Base-by-base conservation (phyloP, 1,140 invertebrate species). In the Rhyacophila brunnea region DNA sequence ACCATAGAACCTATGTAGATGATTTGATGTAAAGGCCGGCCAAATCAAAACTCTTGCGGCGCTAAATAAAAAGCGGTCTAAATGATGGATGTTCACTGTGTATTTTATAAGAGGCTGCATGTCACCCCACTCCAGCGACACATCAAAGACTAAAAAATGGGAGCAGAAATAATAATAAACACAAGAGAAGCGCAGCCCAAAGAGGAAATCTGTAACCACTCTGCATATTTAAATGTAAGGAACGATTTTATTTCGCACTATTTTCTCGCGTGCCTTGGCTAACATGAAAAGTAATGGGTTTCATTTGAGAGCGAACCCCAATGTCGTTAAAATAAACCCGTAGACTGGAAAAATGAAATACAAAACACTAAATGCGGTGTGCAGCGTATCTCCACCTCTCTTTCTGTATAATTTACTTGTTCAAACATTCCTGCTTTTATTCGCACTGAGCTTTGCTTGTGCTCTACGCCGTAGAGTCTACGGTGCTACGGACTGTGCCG, bases 271-370 rank as follows among this genome's bases (percentile, higher is more conserved):
- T 38, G 43, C 54, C 44, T 56, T 38, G 44, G 54, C 43, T 48
- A 56, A 56, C 54, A 56, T 56, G 54, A 56, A 56, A 56, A 56
- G 28, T 56, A 56, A 56, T 56, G 54, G 44, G 20, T 56, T 56
- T 48, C 54, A 56, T 56, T 56, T 48, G 54, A 48, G 54, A 15
- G 18, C 54, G 32, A 45, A 15, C 47, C 46, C 47, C 47, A 49
- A 58, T 58, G 56, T 58, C 56, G 47, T 58, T 58, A 51, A 58
- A 58, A 58, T 58, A 58, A 58, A 38, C 56, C 47, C 38, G 48
- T 43, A 58, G 56, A 58, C 56, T 58, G 56, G 56, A 58, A 58
- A 58, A 58, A 58, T 58, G 56, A 58, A 50, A 58, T 58, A 58
- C 56, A 49, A 51, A 58, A 58, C 45, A 36, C 42, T 50, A 58